Evolutionary conservation across 1,140 invertebrate species (phyloP), one percentile per base, ranked within the genome.

Genomic region (Phenacoccus solenopsis): DNA sequence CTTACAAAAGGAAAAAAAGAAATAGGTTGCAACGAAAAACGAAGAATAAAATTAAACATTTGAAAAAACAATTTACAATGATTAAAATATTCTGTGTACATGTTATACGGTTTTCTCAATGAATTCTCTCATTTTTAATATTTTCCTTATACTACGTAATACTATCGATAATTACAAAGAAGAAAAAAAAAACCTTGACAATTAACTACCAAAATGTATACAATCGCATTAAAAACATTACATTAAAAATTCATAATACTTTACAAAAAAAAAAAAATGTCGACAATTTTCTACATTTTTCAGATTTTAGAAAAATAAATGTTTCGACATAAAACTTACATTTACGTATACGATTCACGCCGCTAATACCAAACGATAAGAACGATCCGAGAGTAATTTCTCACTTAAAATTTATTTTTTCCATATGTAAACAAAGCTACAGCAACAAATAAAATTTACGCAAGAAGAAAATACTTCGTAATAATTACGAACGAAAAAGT

Each of bases 21-120:
- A 59, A 64, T 64, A 64, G 25, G 59, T 24, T 64, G 59, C 59
- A 64, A 64, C 59, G 59, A 64, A 64, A 64, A 27, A 27, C 22
- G 59, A 64, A 64, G 16, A 64, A 49, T 3, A 49, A 49, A 49
- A 49, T 49, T 16, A n/a, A 49, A 49, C 38, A 49, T 49, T 5
- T 3, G 20, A 49, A 49, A 49, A 49, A 49, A 49, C 38, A n/a
- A 49, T 49, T 49, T 49, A 49, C 38, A 49, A 49, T n/a, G n/a
- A n/a, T 49, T 49, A 49, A 16, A 49, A 49, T 49, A n/a, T n/a
- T 9, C 13, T 49, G 38, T 49, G 38, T 49, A 49, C 38, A 49
- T 16, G 20, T 49, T 49, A n/a, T 9, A 49, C 20, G 38, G 38
- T 49, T 49, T 49, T 49, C 13, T n/a, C 38, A 49, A 49, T 49